Evolutionary conservation across 2,888 invertebrate genomes (phyloP), one percentile per base, ranked within the genome.

Genomic region (Ophion costatus): DNA sequence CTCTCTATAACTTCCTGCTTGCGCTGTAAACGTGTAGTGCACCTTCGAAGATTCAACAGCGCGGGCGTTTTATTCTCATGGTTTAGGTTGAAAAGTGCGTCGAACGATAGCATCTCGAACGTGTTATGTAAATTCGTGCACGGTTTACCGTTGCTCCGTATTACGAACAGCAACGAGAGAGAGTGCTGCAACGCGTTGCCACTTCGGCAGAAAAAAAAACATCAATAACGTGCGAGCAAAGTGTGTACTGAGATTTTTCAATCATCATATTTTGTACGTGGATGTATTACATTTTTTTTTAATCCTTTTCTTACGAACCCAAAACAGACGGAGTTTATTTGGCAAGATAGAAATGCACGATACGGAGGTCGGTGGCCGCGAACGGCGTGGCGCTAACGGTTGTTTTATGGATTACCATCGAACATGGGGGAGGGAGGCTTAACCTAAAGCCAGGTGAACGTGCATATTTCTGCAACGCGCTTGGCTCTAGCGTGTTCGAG

Each of bases 81-180:
- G 17, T 56, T 42, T 57, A 11, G 59, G 29, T 69, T 56, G 38
- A 79, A 75, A 24, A 59, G 22, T 64, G 71, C 70, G 69, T 78
- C 7, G 67, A 22, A 70, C 67, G 79, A 86, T 81, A 70, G 83
- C 78, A 57, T 84, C 80, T 51, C n/a, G 71, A 83, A 82, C 87
- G 84, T 81, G 74, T 87, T 86, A 82, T 82, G 83, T 67, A 82
- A 85, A 87, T 86, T 80, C 45, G 38, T 64, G 24, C 57, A 51
- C 57, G 66, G 38, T 75, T 70, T 75, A 81, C 73, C 73, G 69
- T 79, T 79, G 56, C 20, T 20, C 22, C 20, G 20, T 61, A n/a
- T 75, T 79, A 17, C 79, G 2, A 70, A 75, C 70, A 20, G 20
- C 29, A 59, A 2, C n/a, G 76, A 77, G 11, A 9, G 11, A 69